Evolutionary conservation across 2,797 vertebrate genomes (phyloP), one percentile per base, ranked within the genome.

Genomic region (Miichthys miiuy): DNA sequence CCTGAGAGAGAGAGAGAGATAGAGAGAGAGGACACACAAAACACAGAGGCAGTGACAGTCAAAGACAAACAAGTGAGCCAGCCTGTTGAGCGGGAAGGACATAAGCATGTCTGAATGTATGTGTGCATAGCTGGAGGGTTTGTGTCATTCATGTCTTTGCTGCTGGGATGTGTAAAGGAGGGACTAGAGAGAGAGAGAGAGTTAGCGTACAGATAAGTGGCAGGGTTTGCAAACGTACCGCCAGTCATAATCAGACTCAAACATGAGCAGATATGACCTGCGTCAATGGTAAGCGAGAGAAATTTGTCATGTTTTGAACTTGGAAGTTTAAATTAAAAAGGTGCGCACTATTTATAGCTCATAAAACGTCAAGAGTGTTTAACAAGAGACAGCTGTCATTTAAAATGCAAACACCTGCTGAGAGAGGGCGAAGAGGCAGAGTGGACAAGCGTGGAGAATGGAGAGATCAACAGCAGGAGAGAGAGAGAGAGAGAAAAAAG

Each of bases 391-490:
- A 72, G 79, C 77, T 65, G 77, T 80, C 67, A 79, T 75, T 83
- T 78, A 61, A 48, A 84, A 82, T 44, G 77, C 79, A 89, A 84
- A 79, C 88, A 88, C 79, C 64, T 85, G 77, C 78, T 72, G 44
- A 47, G 18, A 74, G 56, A 79, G 55, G 42, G 23, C 25, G 65
- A 68, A 47, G 61, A 72, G 47, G 71, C 71, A 79, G 66, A 86
- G 69, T n/a, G 73, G 75, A 81, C 67, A 20, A 87, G 73, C 20
- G 46, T 9, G 66, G 67, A 83, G 71, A 70, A 86, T 44, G 63
- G 69, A 86, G 79, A 81, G 72, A 88, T 79, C 81, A 84, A 73
- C 86, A 85, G 76, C 81, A 83, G 63, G 72, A 77, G 78, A 76
- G 75, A 85, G 71, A 7, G 72, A 75, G 77, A 76, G 74, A 85